phyloP scores from a whole-genome alignment of 2,888 invertebrate species.

The Panopea generosa region DNA sequence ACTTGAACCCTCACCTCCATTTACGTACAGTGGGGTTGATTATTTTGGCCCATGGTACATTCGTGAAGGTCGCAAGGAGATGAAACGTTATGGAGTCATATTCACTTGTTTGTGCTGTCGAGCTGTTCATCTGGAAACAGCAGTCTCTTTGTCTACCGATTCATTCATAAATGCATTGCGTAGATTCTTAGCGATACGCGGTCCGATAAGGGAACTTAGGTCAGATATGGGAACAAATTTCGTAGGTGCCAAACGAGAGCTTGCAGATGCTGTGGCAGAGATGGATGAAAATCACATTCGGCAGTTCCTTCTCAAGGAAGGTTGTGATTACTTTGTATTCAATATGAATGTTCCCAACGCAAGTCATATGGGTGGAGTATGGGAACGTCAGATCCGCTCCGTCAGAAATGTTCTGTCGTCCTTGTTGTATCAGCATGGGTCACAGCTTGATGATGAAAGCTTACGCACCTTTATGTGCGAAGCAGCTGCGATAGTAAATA shows the following conservation, averaged over 20 bases:
- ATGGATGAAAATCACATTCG: constrained; percentile 29
- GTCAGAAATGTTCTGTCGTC: no score
- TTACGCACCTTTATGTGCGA: constrained; percentile 58
- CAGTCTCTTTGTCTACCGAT: constrained; percentile 52
- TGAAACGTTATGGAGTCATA: constrained; percentile 77
- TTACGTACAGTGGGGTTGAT: constrained; percentile 78
- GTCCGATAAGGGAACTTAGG: no score
- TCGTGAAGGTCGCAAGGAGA: constrained; percentile 65
- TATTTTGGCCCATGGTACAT: constrained; percentile 78
- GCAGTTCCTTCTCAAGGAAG: constrained; percentile 26
- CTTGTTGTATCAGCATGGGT: no score
- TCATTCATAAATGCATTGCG: constrained; percentile 62
- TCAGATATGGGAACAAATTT: no score
- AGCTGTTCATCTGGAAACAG: constrained; percentile 76
- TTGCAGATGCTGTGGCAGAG: constrained; percentile 27
- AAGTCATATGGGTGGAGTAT: constrained; percentile 69
- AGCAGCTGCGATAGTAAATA: constrained; percentile 52
- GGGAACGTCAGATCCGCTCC: constrained; percentile 70
- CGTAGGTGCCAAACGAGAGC: no score
- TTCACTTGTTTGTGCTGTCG: constrained; percentile 78
- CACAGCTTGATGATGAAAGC: no score
- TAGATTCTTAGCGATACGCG: no score
- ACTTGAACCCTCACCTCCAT: constrained; percentile 70
- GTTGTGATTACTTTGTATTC: constrained; percentile 30
- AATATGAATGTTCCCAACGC: constrained; percentile 52